Evolutionary conservation across 2,888 invertebrate species (phyloP).

Genomic region (Scelioninae gen. 2): DNA sequence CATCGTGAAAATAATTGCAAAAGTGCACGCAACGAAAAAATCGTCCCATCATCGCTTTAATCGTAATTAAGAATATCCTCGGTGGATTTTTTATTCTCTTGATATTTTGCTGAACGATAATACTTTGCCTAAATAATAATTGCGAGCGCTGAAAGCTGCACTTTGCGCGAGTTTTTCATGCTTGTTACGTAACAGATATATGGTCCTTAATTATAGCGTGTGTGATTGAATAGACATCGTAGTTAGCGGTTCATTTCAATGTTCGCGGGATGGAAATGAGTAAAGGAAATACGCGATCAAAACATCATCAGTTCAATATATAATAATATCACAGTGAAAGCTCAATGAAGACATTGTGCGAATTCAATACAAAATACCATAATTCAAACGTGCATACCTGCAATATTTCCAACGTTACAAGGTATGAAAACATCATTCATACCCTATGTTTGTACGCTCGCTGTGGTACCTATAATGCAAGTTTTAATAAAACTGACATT

Average conservation of each 20-base stretch:
- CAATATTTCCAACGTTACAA: slow-evolving; percentile 16
- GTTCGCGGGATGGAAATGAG: slow-evolving; percentile 63
- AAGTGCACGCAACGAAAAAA: too few relatives aligned
- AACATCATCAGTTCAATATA: slow-evolving; percentile 69
- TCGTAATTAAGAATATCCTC: too few relatives aligned
- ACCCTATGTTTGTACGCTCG: too few relatives aligned
- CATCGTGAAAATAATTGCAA: too few relatives aligned
- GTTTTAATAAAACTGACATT: too few relatives aligned
- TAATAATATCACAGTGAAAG: slow-evolving; percentile 65
- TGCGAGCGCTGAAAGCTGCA: too few relatives aligned
- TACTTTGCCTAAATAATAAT: not conserved
- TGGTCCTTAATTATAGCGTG: slow-evolving; percentile 14
- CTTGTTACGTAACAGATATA: slow-evolving; percentile 9
- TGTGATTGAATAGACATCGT: slow-evolving; percentile 35
- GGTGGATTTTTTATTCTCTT: too few relatives aligned
- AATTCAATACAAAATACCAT: slow-evolving; percentile 46
- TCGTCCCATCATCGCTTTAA: too few relatives aligned
- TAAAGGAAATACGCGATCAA: slow-evolving; percentile 65
- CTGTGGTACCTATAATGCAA: too few relatives aligned
- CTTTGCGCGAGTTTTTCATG: not conserved
- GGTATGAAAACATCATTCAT: slow-evolving; percentile 29
- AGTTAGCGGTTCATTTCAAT: slow-evolving; percentile 42
- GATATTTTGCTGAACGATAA: not conserved
- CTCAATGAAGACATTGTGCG: slow-evolving; percentile 46
- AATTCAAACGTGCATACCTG: slow-evolving; percentile 21